Percentiles rank a stretch among this genome's conserved stretches.
These are phyloP conservation scores for Nannoperca australis DNA, from an alignment of 2,797 vertebrate species.

Conservation along the genomic window DNA sequence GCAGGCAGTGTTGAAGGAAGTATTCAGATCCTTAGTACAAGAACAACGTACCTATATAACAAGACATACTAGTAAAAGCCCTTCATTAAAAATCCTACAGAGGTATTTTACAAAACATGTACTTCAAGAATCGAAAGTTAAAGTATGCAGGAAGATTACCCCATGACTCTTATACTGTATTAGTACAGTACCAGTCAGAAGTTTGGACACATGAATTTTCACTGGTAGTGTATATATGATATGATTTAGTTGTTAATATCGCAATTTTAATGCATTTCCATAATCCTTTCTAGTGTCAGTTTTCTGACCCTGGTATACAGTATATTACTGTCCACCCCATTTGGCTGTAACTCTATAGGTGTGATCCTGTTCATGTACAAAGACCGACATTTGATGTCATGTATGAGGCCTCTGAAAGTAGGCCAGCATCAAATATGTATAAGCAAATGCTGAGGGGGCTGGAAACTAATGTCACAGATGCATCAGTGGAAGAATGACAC, in stretches of 20 bases:
- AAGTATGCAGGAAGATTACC: neutral
- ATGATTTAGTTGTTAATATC: too few species aligned
- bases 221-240: too few species aligned
- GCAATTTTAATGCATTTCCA: neutral
- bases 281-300: neutral
- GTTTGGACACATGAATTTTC: too few species aligned
- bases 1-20: too few species aligned
- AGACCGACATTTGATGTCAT: neutral
- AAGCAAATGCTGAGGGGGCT: neutral
- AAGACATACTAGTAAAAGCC: neutral
- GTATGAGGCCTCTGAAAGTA: slow-evolving; percentile 2
- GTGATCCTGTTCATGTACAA: neutral
- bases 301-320: neutral
- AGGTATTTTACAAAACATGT: neutral
- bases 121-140: neutral
- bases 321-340: neutral
- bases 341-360: neutral
- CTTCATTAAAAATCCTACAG: neutral
- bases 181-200: too few species aligned
- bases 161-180: too few species aligned
- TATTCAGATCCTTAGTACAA: too few species aligned
- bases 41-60: too few species aligned
- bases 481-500: slow-evolving; percentile 1
- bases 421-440: slow-evolving; percentile 14
- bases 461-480: neutral